phyloP scores from a whole-genome alignment of 30 jellyfish, hydroid and myxozoan genomes.

The Chironex yamaguchii region DNA sequence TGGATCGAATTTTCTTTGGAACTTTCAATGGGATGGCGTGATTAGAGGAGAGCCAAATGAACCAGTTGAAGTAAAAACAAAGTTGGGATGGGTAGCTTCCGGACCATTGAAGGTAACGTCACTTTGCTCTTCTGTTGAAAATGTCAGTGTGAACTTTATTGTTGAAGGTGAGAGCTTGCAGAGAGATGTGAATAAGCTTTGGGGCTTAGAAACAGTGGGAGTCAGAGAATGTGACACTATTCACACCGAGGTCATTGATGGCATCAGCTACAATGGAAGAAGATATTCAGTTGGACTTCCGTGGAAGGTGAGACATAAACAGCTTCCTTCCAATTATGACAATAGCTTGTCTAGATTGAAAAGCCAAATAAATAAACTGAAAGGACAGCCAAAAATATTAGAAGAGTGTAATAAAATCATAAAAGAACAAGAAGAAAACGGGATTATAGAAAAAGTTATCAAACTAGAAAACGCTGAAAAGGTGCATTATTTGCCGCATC shows the following conservation, averaged over 20 bases:
- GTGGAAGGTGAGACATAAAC: constrained; percentile 28
- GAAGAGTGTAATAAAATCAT: constrained; percentile 20
- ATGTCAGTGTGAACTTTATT: neutral
- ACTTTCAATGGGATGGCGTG: constrained; percentile 19
- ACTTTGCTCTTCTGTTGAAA: constrained; percentile 4
- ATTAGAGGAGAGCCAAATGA: constrained; percentile 40
- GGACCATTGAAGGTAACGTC: constrained; percentile 8
- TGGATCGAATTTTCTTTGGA: constrained; percentile 56
- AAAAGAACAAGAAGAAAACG: constrained; percentile 23
- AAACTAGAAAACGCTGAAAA: constrained; percentile 15
- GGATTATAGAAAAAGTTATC: constrained; percentile 30
- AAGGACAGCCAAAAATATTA: constrained; percentile 8
- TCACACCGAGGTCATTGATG: neutral
- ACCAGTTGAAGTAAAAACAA: constrained; percentile 45
- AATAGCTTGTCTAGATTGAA: constrained; percentile 20
- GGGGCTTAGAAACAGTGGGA: constrained; percentile 52
- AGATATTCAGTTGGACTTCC: constrained; percentile 46
- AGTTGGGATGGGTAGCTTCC: constrained; percentile 22
- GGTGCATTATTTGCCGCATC: constrained; percentile 45
- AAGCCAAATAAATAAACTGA: neutral
- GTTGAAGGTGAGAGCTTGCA: too few relatives aligned
- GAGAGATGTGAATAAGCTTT: too few relatives aligned
- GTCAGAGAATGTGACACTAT: constrained; percentile 12
- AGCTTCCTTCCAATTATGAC: neutral
- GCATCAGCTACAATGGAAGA: constrained; percentile 5